Evolutionary conservation across 2,113 vertebrate species (phyloP), one percentile per base, ranked within the genome.

Genomic region (Bos indicus): DNA sequence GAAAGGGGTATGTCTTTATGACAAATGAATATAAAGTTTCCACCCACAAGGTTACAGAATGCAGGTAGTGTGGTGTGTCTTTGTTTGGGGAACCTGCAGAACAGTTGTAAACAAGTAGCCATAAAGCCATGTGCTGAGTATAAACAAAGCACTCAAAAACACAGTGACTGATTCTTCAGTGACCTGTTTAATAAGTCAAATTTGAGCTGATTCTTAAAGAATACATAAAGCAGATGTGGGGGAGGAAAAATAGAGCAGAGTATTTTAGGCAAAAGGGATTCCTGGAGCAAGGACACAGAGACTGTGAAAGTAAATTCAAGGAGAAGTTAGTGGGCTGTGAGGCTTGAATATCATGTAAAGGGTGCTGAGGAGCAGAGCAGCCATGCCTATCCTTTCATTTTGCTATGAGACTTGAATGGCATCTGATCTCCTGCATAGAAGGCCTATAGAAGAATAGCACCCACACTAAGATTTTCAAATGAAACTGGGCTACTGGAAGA

Each of bases 401-500:
- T 96, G 57, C 33, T 43, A 56, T 60, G 10, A 90, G 91, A 48
- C 23, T 85, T 93, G 57, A 84, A 92, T 78, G 52, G 80, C 56
- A 57, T 33, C 88, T 88, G 80, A 60, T 71, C 62, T 93, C 83
- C 85, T 94, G 30, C 36, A 90, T 77, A 90, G n/a, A 88, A 94
- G 33, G 74, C 48, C 94, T 90, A 62, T 5, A 91, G 59, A 81
- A 96, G 52, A 90, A 78, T 89, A 93, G n/a, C 7, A 91, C 6
- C 28, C 56, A 94, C 33, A 84, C 1, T 93, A 88, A 84, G 28
- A 84, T 94, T 67, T 9, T 87, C 30, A 33, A 92, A 64, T 25
- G 90, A 98, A 96, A 88, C 52, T 19, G 87, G 62, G 10, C 36
- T 92, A 92, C 28, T 78, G 7, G 28, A 57, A 98, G 48, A 88